Percentiles rank a stretch among this genome's conserved stretches.
Conservation (phyloP, 2,113 vertebrate genomes). For the Phalacrocorax aristotelis region DNA sequence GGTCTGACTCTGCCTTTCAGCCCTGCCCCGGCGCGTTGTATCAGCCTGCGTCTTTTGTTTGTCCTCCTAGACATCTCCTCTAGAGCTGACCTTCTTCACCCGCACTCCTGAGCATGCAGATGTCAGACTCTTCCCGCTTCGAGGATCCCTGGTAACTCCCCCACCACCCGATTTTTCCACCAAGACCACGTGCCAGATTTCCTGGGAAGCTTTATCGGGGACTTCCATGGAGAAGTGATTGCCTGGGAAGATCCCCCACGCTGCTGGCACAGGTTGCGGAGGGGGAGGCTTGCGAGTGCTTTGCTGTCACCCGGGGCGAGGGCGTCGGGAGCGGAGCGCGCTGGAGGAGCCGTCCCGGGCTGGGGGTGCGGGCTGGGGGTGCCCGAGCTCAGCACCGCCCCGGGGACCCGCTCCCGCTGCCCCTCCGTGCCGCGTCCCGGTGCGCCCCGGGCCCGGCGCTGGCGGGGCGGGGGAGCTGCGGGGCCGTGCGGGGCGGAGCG, state of each 20-base stretch:
- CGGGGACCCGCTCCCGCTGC: no score
- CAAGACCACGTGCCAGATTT: background rate
- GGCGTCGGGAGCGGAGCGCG: accelerated
- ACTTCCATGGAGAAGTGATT: background rate
- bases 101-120: background rate
- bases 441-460: no score
- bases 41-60: background rate
- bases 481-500: no score
- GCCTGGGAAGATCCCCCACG: background rate
- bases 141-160: background rate
- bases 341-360: accelerated
- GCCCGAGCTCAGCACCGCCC: no score
- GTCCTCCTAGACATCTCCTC: background rate
- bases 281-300: background rate
- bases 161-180: background rate
- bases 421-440: no score
- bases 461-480: no score
- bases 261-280: background rate
- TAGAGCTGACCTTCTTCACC: background rate
- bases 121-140: accelerated
- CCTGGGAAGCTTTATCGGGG: background rate
- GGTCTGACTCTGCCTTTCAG: background rate
- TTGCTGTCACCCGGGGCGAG: accelerated
- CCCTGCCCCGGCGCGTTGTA: background rate
- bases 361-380: background rate